Conservation (phyloP, 2,113 vertebrate genomes). For the Oryzias woworae region DNA sequence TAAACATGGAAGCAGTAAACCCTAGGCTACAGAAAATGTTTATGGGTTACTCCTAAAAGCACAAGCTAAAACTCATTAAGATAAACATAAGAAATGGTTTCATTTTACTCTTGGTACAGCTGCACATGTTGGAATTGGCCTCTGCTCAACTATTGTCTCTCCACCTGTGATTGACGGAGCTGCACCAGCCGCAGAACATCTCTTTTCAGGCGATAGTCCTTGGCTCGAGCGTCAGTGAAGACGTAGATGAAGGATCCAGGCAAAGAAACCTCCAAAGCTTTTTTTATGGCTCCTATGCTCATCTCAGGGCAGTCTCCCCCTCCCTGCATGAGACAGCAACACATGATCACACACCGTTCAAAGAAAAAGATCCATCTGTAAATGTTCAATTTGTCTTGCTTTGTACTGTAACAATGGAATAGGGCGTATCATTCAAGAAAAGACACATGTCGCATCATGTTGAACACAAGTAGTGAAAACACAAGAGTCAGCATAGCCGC, state of each 20-base stretch:
- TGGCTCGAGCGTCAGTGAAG: conserved; percentile 92
- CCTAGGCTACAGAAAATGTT: too few relatives aligned
- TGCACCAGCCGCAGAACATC: conserved; percentile 87
- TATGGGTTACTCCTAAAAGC: too few relatives aligned
- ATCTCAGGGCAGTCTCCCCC: conserved; percentile 95
- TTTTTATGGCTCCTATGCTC: conserved; percentile 89
- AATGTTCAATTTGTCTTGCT: conserved; percentile 1
- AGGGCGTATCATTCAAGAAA: neutral
- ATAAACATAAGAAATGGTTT: too few relatives aligned
- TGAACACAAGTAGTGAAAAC: neutral
- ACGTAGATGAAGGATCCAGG: conserved; percentile 91
- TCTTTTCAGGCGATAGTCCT: conserved; percentile 85
- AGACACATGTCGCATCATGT: neutral
- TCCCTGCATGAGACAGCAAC: conserved; percentile 74
- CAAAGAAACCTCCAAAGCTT: conserved; percentile 85
- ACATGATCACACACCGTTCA: conserved; percentile 9
- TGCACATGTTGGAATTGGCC: too few relatives aligned
- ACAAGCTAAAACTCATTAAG: too few relatives aligned
- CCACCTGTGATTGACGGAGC: conserved; percentile 89
- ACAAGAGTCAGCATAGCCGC: neutral
- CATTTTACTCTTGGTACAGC: too few relatives aligned
- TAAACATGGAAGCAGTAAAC: too few relatives aligned
- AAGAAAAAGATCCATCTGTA: conserved; percentile 1
- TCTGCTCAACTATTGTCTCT: neutral
- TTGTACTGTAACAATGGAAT: neutral